Conservation (phyloP, 2,113 vertebrate species). For the Furnarius figulus region DNA sequence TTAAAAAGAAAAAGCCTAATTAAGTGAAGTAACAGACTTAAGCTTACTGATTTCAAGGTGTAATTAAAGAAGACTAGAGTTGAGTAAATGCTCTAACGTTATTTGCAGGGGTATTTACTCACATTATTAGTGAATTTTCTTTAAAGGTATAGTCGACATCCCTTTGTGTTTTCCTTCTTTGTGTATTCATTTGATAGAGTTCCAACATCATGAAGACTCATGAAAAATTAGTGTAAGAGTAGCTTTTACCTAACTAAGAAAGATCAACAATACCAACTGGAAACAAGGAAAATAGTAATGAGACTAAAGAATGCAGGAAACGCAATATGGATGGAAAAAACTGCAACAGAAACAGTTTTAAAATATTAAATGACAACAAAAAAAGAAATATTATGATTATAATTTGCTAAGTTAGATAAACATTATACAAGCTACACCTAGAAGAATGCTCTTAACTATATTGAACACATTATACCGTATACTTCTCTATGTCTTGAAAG, state of each 20-base stretch:
- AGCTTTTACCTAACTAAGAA: background rate
- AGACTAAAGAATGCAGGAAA: background rate
- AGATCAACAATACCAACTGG: background rate
- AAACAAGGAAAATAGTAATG: background rate
- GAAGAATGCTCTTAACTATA: background rate
- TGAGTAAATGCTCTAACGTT: background rate
- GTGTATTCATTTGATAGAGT: background rate
- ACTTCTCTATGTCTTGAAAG: background rate
- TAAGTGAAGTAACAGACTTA: background rate
- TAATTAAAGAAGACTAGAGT: constrained; percentile 1
- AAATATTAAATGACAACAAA: background rate
- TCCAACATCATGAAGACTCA: background rate
- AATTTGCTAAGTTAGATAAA: background rate
- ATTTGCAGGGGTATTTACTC: background rate
- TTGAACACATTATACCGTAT: background rate
- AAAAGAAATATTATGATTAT: background rate
- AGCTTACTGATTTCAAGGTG: background rate
- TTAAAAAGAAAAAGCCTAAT: constrained; percentile 6
- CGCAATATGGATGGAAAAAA: background rate
- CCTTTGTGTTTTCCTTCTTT: background rate
- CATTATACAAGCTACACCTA: background rate
- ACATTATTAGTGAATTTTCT: background rate
- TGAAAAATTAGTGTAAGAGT: background rate
- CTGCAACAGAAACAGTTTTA: background rate
- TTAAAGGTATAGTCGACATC: background rate